phyloP scores from a whole-genome alignment of 2,888 invertebrate species.

The Crossocerus cetratus region DNA sequence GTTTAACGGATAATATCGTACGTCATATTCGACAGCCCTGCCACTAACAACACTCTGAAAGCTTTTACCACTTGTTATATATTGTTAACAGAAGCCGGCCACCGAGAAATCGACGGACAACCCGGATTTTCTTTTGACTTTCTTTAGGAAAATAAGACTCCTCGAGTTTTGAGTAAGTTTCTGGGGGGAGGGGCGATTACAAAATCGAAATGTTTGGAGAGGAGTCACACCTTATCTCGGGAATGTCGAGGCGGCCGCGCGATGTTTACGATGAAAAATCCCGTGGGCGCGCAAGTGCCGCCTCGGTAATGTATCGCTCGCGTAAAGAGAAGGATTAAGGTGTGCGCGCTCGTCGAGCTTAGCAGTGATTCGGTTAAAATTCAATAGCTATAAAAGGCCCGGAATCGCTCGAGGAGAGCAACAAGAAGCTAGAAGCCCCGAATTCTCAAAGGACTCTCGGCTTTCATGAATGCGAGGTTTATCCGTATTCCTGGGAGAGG shows the following conservation, averaged over 20 bases:
- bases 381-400: constrained; percentile 38
- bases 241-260: constrained; percentile 12
- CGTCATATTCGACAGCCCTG: too few species aligned
- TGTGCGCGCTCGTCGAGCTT: constrained; percentile 32
- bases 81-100: too few species aligned
- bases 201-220: constrained; percentile 39
- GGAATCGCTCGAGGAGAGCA: neutral
- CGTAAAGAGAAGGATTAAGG: constrained; percentile 59
- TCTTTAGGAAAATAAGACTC: too few species aligned
- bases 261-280: constrained; percentile 53
- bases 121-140: too few species aligned
- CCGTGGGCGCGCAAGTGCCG: constrained; percentile 43
- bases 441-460: constrained; percentile 23
- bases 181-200: constrained; percentile 39
- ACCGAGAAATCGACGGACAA: too few species aligned
- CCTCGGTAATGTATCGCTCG: constrained; percentile 54
- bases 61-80: too few species aligned
- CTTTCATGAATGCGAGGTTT: constrained; percentile 31
- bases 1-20: too few species aligned
- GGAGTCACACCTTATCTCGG: constrained; percentile 41
- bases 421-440: constrained; percentile 13
- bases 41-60: too few species aligned
- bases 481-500: constrained; percentile 1
- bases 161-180: constrained; percentile 23
- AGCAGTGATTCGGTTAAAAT: constrained; percentile 45